These are phyloP conservation scores for Trichechus manatus DNA, from an alignment of 2,113 vertebrate species.

Conservation along the genomic window DNA sequence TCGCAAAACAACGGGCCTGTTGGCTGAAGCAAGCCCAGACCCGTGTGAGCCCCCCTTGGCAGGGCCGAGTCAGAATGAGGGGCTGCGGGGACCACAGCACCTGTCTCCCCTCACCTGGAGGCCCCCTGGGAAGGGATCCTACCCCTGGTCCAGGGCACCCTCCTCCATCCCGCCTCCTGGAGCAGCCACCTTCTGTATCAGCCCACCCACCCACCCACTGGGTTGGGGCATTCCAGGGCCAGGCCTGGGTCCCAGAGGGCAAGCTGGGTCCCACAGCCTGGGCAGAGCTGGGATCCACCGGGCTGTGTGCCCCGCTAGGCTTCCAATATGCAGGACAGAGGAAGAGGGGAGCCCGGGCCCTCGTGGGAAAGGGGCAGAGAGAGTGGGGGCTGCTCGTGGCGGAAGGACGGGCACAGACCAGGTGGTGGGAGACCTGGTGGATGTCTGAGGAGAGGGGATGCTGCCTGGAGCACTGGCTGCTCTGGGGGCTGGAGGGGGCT, in stretches of 20 bases:
- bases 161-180: too few relatives aligned
- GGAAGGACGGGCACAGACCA: not conserved
- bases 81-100: not conserved
- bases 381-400: not conserved
- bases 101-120: not conserved
- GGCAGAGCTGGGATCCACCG: not conserved
- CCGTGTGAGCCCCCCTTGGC: not conserved
- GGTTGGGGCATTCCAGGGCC: not conserved
- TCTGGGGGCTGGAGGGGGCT: not conserved
- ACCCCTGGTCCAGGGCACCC: not conserved
- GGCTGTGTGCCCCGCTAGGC: not conserved
- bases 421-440: not conserved
- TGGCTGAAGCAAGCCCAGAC: not conserved
- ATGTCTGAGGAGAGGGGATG: not conserved
- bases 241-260: not conserved
- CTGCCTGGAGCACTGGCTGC: not conserved
- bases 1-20: accelerated
- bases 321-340: not conserved
- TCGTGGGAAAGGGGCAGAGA: not conserved
- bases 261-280: not conserved
- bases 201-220: too few relatives aligned
- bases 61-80: not conserved
- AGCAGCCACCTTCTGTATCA: too few relatives aligned
- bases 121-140: too few relatives aligned
- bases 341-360: not conserved